phyloP scores from a whole-genome alignment of 2,888 invertebrate genomes.

The Ceraclea dissimilis region DNA sequence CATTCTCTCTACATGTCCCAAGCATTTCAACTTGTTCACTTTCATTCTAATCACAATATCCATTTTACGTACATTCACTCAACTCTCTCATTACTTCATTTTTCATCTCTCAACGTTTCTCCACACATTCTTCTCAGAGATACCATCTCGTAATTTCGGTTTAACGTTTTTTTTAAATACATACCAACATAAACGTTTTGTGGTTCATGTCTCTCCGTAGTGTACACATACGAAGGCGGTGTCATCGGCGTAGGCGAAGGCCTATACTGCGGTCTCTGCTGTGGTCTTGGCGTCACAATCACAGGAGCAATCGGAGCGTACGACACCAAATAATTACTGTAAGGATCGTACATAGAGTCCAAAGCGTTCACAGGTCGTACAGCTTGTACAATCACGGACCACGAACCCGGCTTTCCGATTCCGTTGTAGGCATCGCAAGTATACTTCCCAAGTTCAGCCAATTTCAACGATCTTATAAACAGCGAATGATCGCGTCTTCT shows the following conservation, averaged over 20 bases:
- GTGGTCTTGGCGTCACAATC: slow-evolving; percentile 34
- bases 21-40: too few species aligned
- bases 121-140: too few species aligned
- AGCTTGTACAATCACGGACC: slow-evolving; percentile 66
- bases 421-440: slow-evolving; percentile 88
- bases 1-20: too few species aligned
- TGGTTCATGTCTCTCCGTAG: slow-evolving; percentile 22
- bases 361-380: slow-evolving; percentile 58
- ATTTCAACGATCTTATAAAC: slow-evolving; percentile 60
- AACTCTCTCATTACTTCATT: too few species aligned
- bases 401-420: slow-evolving; percentile 64
- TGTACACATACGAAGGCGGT: slow-evolving; percentile 14
- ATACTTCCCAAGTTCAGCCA: slow-evolving; percentile 74
- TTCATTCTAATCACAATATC: too few species aligned
- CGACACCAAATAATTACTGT: slow-evolving; percentile 50
- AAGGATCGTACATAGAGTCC: slow-evolving; percentile 49
- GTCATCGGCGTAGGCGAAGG: slow-evolving; percentile 27
- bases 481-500: slow-evolving; percentile 68
- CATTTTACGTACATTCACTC: too few species aligned
- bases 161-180: too few species aligned
- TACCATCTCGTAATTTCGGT: too few species aligned
- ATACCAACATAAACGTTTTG: slow-evolving; percentile 17
- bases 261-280: neutral
- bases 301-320: slow-evolving; percentile 40
- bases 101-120: too few species aligned